Evolutionary conservation across 2,113 vertebrate species (phyloP), one percentile per base, ranked within the genome.

Genomic region (Sinocyclocheilus anophthalmus): DNA sequence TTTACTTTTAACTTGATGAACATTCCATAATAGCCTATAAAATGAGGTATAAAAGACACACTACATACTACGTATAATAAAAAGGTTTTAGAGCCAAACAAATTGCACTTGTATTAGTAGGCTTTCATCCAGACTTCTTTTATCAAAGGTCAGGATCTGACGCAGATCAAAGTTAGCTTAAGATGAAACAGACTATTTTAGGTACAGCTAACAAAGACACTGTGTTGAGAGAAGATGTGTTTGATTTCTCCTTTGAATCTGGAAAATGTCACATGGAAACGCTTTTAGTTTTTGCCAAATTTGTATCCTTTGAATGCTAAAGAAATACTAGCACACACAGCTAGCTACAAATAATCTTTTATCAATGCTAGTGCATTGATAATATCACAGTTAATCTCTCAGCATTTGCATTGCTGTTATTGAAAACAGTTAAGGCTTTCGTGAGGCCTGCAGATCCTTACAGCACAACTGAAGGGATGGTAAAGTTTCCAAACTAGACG

Each of bases 151-250:
- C 70, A 16, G 53, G 45, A 73, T 81, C 77, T 30, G 9, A 63
- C 33, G 26, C 69, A 89, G 88, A 85, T 87, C 76, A 50, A 89
- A 92, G 87, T 89, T 89, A 89, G 84, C 16, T 89, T 86, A 84
- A 90, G 87, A 92, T 91, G 81, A 92, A 85, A 84, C 82, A 85
- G 87, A 73, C 22, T 87, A 87, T 89, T 85, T 90, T 91, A 86
- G 55, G 55, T 88, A 86, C 89, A 84, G 87, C 89, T 83, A 88
- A 89, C 86, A 86, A 84, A 88, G 87, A 55, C 78, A 84, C 86
- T 86, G 76, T 80, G 61, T 61, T 84, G 81, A 90, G 72, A 88
- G 81, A 91, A 67, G 18, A 59, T 91, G 89, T 90, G 89, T 88
- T 87, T 86, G n/a, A 88, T 84, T 87, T 89, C 75, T 82, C 45